Evolutionary conservation across 1,140 invertebrate genomes (phyloP), one percentile per base, ranked within the genome.

Genomic region (Caenorhabditis remanei): DNA sequence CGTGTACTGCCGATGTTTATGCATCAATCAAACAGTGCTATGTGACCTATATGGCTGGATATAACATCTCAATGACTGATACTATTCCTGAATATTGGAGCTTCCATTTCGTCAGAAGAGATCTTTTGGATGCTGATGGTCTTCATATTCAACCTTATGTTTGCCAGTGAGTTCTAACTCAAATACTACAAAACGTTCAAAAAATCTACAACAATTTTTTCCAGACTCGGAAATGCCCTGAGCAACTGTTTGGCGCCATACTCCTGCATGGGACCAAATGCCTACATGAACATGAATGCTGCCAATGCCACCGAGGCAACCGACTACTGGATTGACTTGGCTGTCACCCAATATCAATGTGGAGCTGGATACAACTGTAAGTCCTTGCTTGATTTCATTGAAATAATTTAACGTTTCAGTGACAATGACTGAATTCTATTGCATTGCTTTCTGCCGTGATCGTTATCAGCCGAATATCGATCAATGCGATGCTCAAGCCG

Each of bases 241-340:
- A 85, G 63, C 85, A 16, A 50, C 48, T 85, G 85, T 19, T 43
- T 85, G 63, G 58, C 53, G n/a, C 85, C 85, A 21, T 79, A 85
- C 67, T 41, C 63, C 16, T 85, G 85, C 40, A 53, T 85, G 63
- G 65, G 85, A 46, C 46, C 63, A 19, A 55, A 58, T 16, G 67
- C 46, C 53, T 75, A 75, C 67, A 50, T 71, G 50, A 13, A 67
- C 9, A 50, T 85, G 46, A 67, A 67, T 11, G 63, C 50, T 11
- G 46, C 85, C 67, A 85, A 85, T 21, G 14, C 67, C 48, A 85
- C 85, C 50, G 85, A 85, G 32, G 65, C 63, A 6, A 85, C 46
- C 50, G 85, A 85, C 67, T 85, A 85, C 50, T 85, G 85, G 85
- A 85, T 85, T n/a, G 85, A 85, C 53, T 56, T 85, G 63, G 85